Conservation (phyloP, 2,888 invertebrate species). For the Hypomecis punctinalis region DNA sequence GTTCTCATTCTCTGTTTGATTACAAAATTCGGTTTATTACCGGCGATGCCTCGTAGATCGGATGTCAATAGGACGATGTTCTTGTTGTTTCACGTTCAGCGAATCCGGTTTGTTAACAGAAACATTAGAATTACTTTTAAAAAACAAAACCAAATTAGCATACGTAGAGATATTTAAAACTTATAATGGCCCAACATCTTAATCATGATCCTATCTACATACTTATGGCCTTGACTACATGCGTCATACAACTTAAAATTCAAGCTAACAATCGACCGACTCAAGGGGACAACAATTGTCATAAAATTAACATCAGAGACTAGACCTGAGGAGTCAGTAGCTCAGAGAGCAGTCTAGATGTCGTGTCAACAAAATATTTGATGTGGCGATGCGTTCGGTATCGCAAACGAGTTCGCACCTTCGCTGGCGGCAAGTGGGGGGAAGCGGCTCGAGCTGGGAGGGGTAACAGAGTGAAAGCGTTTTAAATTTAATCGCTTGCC, state of each 20-base stretch:
- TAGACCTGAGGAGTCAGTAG: slow-evolving; percentile 3
- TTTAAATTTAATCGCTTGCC: slow-evolving; percentile 72
- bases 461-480: slow-evolving; percentile 73
- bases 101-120: not conserved
- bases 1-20: slow-evolving; percentile 19
- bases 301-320: slow-evolving; percentile 27
- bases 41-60: not conserved
- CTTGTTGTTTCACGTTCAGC: not conserved
- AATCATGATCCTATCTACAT: slow-evolving; percentile 1
- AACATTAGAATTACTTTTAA: slow-evolving; percentile 5
- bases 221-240: slow-evolving; percentile 30
- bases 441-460: slow-evolving; percentile 42
- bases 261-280: slow-evolving; percentile 33
- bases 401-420: slow-evolving; percentile 60
- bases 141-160: slow-evolving; percentile 8
- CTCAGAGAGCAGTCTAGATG: slow-evolving; percentile 10
- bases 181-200: slow-evolving; percentile 12
- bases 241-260: slow-evolving; percentile 46
- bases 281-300: slow-evolving; percentile 32
- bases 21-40: slow-evolving; percentile 14
- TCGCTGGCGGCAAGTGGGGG: slow-evolving; percentile 41
- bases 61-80: not conserved
- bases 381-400: slow-evolving; percentile 32
- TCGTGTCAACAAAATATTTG: slow-evolving; percentile 20
- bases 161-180: not conserved